Evolutionary conservation across 2,888 invertebrate genomes (phyloP).

Genomic region (Folsomia candida): DNA sequence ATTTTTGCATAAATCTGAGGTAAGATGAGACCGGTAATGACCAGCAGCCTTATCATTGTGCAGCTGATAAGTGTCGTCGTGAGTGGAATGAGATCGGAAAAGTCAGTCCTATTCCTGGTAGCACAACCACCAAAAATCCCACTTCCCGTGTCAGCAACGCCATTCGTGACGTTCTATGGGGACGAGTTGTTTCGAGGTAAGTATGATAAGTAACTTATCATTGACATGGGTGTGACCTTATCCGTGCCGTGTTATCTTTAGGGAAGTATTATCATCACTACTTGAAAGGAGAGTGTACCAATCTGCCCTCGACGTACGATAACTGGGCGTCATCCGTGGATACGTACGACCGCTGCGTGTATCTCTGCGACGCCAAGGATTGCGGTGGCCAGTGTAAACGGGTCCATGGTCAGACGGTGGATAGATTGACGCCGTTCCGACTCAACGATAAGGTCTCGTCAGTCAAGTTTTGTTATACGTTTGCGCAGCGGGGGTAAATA

Average conservation of each 20-base stretch:
- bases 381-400: constrained; percentile 26
- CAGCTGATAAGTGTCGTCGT: too few relatives aligned
- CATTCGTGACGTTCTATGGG: not conserved
- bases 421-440: constrained; percentile 18
- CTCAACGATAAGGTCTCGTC: constrained; percentile 36
- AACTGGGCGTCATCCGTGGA: constrained; percentile 35
- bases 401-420: constrained; percentile 20
- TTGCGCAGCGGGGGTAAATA: constrained; percentile 4
- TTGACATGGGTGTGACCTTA: not conserved
- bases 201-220: not conserved
- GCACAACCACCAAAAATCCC: not conserved
- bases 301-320: constrained; percentile 21
- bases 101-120: too few relatives aligned
- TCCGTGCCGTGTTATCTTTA: too few relatives aligned
- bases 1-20: too few relatives aligned
- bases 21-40: too few relatives aligned
- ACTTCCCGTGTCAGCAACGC: not conserved
- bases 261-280: constrained; percentile 11
- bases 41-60: too few relatives aligned
- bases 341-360: constrained; percentile 30
- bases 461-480: constrained; percentile 31
- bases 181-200: not conserved
- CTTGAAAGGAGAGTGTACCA: constrained; percentile 23
- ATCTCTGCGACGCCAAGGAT: constrained; percentile 26
- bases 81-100: too few relatives aligned